A percentile compares a stretch with the other conserved stretches of the same genome.
These are phyloP conservation scores for Phrynocephalus versicolor DNA, from an alignment of 2,113 vertebrate genomes.

Conservation along the genomic window DNA sequence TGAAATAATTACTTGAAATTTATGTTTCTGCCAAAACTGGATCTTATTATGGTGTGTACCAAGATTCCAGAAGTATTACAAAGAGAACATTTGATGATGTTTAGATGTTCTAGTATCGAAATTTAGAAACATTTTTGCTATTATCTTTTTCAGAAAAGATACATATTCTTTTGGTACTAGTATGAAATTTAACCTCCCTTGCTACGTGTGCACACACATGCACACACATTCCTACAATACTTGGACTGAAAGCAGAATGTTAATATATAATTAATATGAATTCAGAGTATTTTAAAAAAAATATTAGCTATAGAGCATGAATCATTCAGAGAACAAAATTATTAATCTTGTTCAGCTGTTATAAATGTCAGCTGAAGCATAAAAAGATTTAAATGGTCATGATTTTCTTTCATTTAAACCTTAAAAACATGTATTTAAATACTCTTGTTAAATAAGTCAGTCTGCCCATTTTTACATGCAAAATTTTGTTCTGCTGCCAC, in stretches of 20 bases:
- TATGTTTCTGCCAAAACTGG: no score
- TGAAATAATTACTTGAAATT: not conserved
- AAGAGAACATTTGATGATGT: not conserved
- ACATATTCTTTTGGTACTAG: not conserved
- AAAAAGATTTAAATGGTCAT: constrained; percentile 70
- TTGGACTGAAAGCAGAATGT: constrained; percentile 43
- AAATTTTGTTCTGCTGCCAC: constrained; percentile 13
- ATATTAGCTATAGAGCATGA: constrained; percentile 71
- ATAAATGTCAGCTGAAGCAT: constrained; percentile 71
- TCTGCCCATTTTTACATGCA: constrained; percentile 62
- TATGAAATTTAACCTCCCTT: constrained; percentile 19
- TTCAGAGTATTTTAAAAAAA: constrained; percentile 75
- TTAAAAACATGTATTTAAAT: constrained; percentile 53
- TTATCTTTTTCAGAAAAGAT: not conserved
- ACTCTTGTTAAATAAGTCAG: constrained; percentile 57
- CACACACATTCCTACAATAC: constrained; percentile 12
- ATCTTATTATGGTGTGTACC: not conserved
- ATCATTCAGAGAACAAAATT: constrained; percentile 70
- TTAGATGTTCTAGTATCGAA: no score
- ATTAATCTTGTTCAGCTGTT: constrained; percentile 69
- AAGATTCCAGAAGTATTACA: not conserved
- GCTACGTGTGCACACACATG: constrained; percentile 35
- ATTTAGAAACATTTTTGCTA: no score
- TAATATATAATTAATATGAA: constrained; percentile 59
- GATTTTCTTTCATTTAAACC: constrained; percentile 69